Evolutionary conservation across 1,140 invertebrate species (phyloP).

Genomic region (Leptopilina clavipes): DNA sequence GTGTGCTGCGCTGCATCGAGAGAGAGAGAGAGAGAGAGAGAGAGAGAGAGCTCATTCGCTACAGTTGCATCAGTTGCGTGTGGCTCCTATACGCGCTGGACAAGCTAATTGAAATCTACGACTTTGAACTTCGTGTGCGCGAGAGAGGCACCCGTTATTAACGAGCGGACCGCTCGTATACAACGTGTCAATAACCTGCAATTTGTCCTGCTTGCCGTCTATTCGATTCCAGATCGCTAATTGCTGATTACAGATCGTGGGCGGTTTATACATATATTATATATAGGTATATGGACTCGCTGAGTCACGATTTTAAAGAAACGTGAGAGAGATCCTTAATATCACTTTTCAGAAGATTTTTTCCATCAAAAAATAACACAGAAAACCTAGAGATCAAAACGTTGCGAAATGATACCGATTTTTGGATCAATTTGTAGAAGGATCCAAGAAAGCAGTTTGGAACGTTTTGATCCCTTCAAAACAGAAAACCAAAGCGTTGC

Average conservation of each 20-base stretch:
- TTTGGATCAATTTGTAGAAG: too few relatives aligned
- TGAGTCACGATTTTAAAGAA: conserved; percentile 28
- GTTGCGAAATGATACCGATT: too few relatives aligned
- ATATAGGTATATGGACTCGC: neutral
- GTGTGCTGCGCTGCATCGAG: neutral
- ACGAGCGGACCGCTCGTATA: conserved; percentile 52
- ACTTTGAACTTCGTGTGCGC: conserved; percentile 61
- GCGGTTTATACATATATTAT: too few relatives aligned
- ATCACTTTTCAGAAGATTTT: too few relatives aligned
- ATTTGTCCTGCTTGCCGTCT: conserved; percentile 57
- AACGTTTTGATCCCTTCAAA: too few relatives aligned
- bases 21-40: conserved; percentile 20
- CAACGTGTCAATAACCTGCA: conserved; percentile 61
- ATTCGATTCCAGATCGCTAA: conserved; percentile 59
- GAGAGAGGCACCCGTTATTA: conserved; percentile 52
- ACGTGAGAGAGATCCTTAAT: neutral
- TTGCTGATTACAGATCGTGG: conserved; percentile 50
- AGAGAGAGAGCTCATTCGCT: conserved; percentile 40
- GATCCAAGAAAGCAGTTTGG: too few relatives aligned
- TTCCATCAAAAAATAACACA: too few relatives aligned
- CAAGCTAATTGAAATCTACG: conserved; percentile 71
- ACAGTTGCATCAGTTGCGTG: conserved; percentile 43
- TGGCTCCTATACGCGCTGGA: conserved; percentile 39
- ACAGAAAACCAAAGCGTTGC: too few relatives aligned
- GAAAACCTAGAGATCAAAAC: too few relatives aligned